A percentile compares a stretch with the other conserved stretches of the same genome.
Evolutionary conservation across 1,140 invertebrate genomes (phyloP).

Genomic region (Leptinotarsa lineolata): DNA sequence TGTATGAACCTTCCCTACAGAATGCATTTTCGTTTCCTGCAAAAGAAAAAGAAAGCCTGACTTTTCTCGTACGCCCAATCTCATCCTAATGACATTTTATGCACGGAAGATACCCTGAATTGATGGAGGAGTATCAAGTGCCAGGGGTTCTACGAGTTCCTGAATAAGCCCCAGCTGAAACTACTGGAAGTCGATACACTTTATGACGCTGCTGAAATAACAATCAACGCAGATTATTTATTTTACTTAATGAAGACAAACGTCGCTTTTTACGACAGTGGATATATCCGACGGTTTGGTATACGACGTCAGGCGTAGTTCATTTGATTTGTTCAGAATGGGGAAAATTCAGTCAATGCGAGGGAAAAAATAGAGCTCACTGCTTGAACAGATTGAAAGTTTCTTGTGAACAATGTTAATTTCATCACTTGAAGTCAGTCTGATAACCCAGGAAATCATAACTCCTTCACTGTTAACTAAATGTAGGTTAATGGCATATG

Average conservation of each 20-base stretch:
- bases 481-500: no score
- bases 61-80: not conserved
- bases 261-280: not conserved
- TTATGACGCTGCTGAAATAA: slow-evolving; percentile 17
- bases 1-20: no score
- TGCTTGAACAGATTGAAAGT: no score
- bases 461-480: no score
- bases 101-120: not conserved
- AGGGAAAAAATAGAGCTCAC: no score
- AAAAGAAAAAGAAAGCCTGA: not conserved
- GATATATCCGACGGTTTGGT: not conserved
- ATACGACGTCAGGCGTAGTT: not conserved
- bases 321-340: not conserved
- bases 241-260: slow-evolving; percentile 18
- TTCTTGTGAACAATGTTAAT: no score
- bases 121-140: not conserved
- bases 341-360: not conserved
- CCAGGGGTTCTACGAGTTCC: not conserved
- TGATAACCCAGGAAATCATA: no score
- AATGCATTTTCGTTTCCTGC: no score
- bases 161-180: not conserved
- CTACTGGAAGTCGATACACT: slow-evolving; percentile 9
- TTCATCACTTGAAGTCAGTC: no score
- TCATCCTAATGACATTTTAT: not conserved
- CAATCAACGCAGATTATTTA: slow-evolving; percentile 12